These are phyloP conservation scores for Drosophila diplacantha DNA, from an alignment of 2,888 invertebrate species.

Conservation along the genomic window DNA sequence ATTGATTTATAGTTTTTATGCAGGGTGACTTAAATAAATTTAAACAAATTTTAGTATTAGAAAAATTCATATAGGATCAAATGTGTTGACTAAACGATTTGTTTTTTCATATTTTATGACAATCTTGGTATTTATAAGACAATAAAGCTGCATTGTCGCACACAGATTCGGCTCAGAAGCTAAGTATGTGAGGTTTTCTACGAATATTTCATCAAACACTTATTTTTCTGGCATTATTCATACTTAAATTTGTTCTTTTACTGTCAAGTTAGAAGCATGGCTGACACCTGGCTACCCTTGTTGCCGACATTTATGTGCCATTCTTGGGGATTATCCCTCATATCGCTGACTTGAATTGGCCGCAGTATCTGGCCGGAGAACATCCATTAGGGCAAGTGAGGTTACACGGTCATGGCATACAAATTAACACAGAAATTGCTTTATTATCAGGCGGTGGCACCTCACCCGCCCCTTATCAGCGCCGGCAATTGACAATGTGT, in stretches of 20 bases:
- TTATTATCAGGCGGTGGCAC: constrained; percentile 49
- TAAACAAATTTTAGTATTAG: no score
- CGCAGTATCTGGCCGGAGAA: constrained; percentile 49
- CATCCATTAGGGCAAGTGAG: constrained; percentile 57
- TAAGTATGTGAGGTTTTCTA: background rate
- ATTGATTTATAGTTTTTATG: no score
- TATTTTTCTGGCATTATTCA: background rate
- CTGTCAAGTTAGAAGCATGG: background rate
- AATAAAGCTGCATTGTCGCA: no score
- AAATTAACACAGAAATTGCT: constrained; percentile 68
- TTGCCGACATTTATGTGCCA: constrained; percentile 11
- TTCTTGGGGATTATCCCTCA: constrained; percentile 25
- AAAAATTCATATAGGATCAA: no score
- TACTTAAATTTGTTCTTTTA: background rate
- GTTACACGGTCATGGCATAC: constrained; percentile 59
- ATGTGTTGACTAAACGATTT: no score
- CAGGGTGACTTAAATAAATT: no score
- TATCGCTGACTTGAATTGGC: constrained; percentile 44
- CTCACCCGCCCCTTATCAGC: constrained; percentile 34
- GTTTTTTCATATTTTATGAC: no score
- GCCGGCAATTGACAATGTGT: constrained; percentile 59
- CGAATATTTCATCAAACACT: background rate
- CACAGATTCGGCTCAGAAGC: no score
- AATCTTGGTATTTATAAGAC: no score
- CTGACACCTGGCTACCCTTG: constrained; percentile 1